phyloP scores from a whole-genome alignment of 2,888 invertebrate genomes.

The Phaedon cochleariae region DNA sequence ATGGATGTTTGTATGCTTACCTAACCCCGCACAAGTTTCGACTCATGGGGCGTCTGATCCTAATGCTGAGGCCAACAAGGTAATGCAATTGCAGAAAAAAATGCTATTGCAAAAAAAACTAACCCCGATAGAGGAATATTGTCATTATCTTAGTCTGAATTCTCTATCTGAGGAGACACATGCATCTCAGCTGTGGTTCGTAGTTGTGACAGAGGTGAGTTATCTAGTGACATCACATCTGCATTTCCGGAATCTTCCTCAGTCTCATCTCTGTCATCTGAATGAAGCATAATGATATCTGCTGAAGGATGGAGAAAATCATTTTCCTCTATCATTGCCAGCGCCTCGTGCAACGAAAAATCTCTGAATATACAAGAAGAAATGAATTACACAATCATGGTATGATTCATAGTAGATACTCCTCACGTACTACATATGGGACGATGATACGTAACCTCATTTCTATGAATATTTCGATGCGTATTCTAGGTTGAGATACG shows the following conservation, averaged over 20 bases:
- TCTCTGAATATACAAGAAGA: not conserved
- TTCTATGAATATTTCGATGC: no score
- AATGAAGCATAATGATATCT: constrained; percentile 14
- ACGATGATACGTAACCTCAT: no score
- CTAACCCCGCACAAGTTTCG: no score
- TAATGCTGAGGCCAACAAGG: no score
- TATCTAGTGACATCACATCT: constrained; percentile 13
- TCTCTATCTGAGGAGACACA: not conserved
- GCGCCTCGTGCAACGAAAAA: constrained; percentile 1
- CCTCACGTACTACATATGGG: no score
- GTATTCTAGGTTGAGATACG: no score
- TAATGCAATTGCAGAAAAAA: no score
- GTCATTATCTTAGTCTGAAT: constrained; percentile 15
- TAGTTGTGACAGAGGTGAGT: constrained; percentile 15
- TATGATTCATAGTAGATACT: no score
- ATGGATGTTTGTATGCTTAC: no score
- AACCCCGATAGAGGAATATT: constrained; percentile 5
- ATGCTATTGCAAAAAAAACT: no score
- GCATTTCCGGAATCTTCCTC: constrained; percentile 16
- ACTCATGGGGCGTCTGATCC: no score
- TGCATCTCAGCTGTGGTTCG: constrained; percentile 1
- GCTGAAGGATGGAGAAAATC: constrained; percentile 8
- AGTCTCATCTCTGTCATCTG: constrained; percentile 6
- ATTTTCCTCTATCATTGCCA: constrained; percentile 8
- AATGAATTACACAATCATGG: not conserved